Evolutionary conservation across 2,797 vertebrate genomes (phyloP).

Genomic region (Gephyroberyx darwinii): DNA sequence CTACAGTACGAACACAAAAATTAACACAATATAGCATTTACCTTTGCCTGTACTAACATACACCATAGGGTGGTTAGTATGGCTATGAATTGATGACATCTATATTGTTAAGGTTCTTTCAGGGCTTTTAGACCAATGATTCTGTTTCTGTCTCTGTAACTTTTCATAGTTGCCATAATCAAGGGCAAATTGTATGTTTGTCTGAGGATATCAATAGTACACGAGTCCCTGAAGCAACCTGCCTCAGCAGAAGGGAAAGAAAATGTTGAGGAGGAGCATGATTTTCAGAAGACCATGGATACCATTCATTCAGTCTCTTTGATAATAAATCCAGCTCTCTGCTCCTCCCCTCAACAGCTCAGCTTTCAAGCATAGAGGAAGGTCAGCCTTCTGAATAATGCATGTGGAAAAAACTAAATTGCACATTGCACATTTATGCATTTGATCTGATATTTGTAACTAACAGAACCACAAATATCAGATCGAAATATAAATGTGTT

Average conservation of each 20-base stretch:
- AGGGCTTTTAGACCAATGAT: conserved; percentile 46
- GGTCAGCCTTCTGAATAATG: conserved; percentile 48
- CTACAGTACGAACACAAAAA: too few relatives aligned
- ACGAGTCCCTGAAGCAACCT: conserved; percentile 58
- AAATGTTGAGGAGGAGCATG: conserved; percentile 18
- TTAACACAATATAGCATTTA: too few relatives aligned
- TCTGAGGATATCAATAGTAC: conserved; percentile 54
- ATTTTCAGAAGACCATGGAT: conserved; percentile 58
- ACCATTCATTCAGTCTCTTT: conserved; percentile 60
- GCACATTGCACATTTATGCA: background rate
- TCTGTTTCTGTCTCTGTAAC: conserved; percentile 49
- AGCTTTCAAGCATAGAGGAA: conserved; percentile 50
- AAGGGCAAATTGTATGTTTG: conserved; percentile 68
- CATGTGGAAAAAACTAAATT: conserved; percentile 37
- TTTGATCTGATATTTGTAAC: background rate
- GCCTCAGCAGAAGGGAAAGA: conserved; percentile 33
- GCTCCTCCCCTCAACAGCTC: conserved; percentile 27
- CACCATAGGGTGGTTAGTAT: background rate
- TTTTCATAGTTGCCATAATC: conserved; percentile 60
- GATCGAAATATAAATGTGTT: conserved; percentile 17
- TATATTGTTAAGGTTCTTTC: conserved; percentile 39
- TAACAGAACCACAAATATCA: conserved; percentile 8
- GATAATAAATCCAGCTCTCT: conserved; percentile 62
- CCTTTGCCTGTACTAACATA: background rate
- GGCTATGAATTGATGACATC: conserved; percentile 21